A percentile compares a stretch with the other conserved stretches of the same genome.
These are phyloP conservation scores for Camptogramma bilineatum DNA, from an alignment of 2,888 invertebrate genomes.

Conservation along the genomic window DNA sequence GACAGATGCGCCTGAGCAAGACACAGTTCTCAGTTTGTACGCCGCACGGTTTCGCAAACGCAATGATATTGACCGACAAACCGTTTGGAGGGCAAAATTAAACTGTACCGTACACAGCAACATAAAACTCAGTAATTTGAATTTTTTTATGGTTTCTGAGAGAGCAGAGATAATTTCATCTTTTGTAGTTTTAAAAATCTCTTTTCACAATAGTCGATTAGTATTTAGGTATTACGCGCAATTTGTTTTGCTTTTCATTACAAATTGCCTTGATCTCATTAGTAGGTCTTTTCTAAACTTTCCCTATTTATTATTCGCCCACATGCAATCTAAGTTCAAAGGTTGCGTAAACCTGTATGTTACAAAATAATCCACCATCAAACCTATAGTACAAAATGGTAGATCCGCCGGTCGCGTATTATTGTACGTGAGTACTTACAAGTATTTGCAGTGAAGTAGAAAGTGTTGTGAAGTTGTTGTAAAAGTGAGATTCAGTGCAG, in stretches of 20 bases:
- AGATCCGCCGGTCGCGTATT: slow-evolving; percentile 8
- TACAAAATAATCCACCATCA: slow-evolving; percentile 11
- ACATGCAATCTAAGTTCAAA: slow-evolving; percentile 23
- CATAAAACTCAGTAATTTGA: slow-evolving; percentile 9
- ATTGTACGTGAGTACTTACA: too few species aligned
- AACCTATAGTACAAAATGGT: not conserved
- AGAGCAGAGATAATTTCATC: not conserved
- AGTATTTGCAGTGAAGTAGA: slow-evolving; percentile 30
- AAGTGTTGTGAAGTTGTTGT: slow-evolving; percentile 32
- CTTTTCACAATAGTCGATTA: not conserved
- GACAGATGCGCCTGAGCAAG: slow-evolving; percentile 49
- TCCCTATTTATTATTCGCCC: slow-evolving; percentile 13
- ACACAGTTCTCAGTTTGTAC: slow-evolving; percentile 56
- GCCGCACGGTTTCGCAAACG: slow-evolving; percentile 63
- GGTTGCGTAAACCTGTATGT: slow-evolving; percentile 18
- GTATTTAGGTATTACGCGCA: not conserved
- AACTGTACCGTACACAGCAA: slow-evolving; percentile 50
- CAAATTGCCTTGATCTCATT: slow-evolving; percentile 3
- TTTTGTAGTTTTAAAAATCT: not conserved
- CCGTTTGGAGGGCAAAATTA: slow-evolving; percentile 67
- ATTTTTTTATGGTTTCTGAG: not conserved
- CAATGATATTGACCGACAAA: slow-evolving; percentile 74
- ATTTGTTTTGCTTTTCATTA: slow-evolving; percentile 2
- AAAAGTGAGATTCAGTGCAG: slow-evolving; percentile 36
- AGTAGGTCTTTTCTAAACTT: slow-evolving; percentile 14